phyloP scores from a whole-genome alignment of 2,888 invertebrate species.

The Diachrysia chrysitis region DNA sequence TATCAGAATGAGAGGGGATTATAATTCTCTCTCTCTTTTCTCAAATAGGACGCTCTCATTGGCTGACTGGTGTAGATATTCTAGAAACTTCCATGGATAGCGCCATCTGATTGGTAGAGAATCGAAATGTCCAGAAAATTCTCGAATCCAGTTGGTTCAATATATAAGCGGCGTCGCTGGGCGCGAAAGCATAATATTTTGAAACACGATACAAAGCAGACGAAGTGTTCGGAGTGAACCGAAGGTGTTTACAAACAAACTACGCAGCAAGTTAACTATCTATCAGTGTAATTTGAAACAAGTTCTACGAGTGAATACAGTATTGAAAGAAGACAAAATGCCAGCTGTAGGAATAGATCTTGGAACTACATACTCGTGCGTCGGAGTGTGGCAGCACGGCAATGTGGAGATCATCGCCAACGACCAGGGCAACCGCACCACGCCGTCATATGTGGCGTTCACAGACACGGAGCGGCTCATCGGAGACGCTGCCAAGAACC shows the following conservation, averaged over 20 bases:
- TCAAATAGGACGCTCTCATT: conserved; percentile 59
- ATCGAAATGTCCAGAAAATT: conserved; percentile 67
- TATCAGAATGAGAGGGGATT: conserved; percentile 9
- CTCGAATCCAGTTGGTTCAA: conserved; percentile 70
- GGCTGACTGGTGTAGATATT: conserved; percentile 57
- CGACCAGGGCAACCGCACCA: conserved; percentile 92
- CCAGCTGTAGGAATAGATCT: conserved; percentile 89
- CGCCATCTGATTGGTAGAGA: conserved; percentile 67
- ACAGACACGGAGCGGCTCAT: conserved; percentile 91
- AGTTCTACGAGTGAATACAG: conserved; percentile 34
- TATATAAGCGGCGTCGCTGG: conserved; percentile 70
- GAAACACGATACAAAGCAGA: conserved; percentile 74
- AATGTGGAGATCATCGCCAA: conserved; percentile 93
- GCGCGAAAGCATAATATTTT: conserved; percentile 79
- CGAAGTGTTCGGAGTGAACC: conserved; percentile 71
- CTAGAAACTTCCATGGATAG: conserved; percentile 66
- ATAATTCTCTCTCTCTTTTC: conserved; percentile 48
- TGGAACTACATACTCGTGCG: conserved; percentile 89
- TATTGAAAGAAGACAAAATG: conserved; percentile 70
- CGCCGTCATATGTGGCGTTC: conserved; percentile 93
- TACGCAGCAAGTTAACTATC: conserved; percentile 10
- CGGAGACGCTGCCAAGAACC: conserved; percentile 92
- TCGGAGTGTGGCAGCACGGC: conserved; percentile 89
- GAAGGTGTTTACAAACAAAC: conserved; percentile 59
- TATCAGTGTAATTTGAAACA: conserved; percentile 12